These are phyloP conservation scores for Nannoperca obscura DNA, from an alignment of 2,797 vertebrate genomes.

Conservation along the genomic window DNA sequence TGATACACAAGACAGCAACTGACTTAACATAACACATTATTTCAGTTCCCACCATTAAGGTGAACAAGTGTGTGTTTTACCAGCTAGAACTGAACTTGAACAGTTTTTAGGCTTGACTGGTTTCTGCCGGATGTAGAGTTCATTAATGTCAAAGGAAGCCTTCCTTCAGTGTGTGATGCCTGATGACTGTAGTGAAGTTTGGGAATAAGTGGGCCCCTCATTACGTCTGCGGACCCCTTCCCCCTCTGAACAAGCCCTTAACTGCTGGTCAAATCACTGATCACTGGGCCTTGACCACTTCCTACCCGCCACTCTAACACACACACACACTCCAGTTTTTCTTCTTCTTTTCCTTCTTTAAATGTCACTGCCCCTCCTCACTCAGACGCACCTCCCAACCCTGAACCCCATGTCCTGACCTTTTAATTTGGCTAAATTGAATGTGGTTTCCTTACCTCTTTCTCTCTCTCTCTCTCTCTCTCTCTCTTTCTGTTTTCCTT, in stretches of 20 bases:
- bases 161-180: slow-evolving; percentile 31
- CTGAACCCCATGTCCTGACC: slow-evolving; percentile 58
- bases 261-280: slow-evolving; percentile 67
- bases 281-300: slow-evolving; percentile 67
- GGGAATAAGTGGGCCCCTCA: slow-evolving; percentile 27
- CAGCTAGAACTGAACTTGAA: slow-evolving; percentile 15
- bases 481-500: slow-evolving; percentile 27
- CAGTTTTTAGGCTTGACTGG: slow-evolving; percentile 41
- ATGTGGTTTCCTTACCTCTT: slow-evolving; percentile 55
- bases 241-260: slow-evolving; percentile 52
- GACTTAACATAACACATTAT: neutral
- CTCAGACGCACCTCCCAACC: slow-evolving; percentile 9
- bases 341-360: slow-evolving; percentile 4
- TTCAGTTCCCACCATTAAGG: slow-evolving; percentile 2
- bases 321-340: slow-evolving; percentile 9
- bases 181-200: slow-evolving; percentile 52
- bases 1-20: slow-evolving; percentile 4
- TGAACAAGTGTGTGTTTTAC: slow-evolving; percentile 9
- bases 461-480: slow-evolving; percentile 11
- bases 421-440: slow-evolving; percentile 79
- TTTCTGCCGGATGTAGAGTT: slow-evolving; percentile 47
- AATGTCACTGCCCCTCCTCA: slow-evolving; percentile 5
- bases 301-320: slow-evolving; percentile 27
- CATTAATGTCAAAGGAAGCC: slow-evolving; percentile 62
- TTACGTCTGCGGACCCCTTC: slow-evolving; percentile 33